These are phyloP conservation scores for Serinus canaria DNA, from an alignment of 2,113 vertebrate species.

Conservation along the genomic window DNA sequence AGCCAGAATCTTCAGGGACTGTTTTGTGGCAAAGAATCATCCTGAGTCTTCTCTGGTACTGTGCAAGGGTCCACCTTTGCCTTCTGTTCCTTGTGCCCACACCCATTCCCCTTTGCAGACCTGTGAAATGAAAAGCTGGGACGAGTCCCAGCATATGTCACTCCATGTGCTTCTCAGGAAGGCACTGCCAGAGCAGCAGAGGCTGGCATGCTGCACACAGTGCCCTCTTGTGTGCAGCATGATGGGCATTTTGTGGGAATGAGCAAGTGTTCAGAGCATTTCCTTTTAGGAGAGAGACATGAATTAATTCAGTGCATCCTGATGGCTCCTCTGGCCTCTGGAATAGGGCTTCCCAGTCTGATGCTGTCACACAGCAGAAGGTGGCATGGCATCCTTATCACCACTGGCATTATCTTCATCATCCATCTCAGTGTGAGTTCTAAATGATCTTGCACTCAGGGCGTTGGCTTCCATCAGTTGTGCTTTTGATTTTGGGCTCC, in stretches of 20 bases:
- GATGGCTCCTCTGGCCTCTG: rapidly evolving
- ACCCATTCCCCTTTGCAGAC: not conserved
- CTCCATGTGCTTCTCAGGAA: not conserved
- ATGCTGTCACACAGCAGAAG: not conserved
- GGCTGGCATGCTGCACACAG: rapidly evolving
- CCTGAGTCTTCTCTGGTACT: not conserved
- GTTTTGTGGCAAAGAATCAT: not conserved
- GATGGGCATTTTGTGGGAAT: not conserved
- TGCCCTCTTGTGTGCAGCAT: not conserved
- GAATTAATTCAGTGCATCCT: rapidly evolving
- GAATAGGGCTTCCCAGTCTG: not conserved
- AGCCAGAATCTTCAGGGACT: not conserved
- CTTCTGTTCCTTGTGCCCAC: not conserved
- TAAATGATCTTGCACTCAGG: too few species aligned
- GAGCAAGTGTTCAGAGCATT: not conserved
- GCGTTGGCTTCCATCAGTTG: not conserved
- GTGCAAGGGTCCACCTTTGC: not conserved
- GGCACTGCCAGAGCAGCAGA: not conserved
- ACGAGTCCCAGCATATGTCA: not conserved
- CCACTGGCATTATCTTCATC: rapidly evolving
- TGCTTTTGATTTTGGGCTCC: not conserved
- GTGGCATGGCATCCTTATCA: rapidly evolving
- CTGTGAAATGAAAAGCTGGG: not conserved
- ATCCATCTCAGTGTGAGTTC: rapidly evolving
- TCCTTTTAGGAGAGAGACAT: not conserved